These are phyloP conservation scores for Ramphastos sulfuratus DNA, from an alignment of 2,113 vertebrate genomes.

Conservation along the genomic window DNA sequence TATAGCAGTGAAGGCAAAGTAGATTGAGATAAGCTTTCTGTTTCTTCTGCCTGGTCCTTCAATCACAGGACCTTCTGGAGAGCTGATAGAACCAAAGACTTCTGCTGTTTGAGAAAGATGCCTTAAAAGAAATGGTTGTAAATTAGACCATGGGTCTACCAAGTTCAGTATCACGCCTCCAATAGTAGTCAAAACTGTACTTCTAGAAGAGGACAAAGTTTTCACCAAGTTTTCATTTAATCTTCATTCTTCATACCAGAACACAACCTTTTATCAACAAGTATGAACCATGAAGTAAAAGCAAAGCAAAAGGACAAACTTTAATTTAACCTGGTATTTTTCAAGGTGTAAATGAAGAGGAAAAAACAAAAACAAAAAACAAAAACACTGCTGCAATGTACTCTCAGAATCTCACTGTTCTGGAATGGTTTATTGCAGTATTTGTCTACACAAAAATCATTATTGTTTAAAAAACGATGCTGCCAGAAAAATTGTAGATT, in stretches of 20 bases:
- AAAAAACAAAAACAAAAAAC: too few species aligned
- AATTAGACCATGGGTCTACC: not conserved
- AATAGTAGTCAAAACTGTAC: not conserved
- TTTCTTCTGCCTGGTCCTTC: not conserved
- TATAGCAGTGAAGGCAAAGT: not conserved
- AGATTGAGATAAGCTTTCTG: not conserved
- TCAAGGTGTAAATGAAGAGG: not conserved
- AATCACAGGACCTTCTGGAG: too few species aligned
- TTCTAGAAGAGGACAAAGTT: not conserved
- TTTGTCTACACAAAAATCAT: not conserved
- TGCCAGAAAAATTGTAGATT: not conserved
- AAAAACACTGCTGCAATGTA: not conserved
- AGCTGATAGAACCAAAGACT: not conserved
- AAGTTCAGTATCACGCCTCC: not conserved
- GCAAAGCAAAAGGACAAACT: not conserved
- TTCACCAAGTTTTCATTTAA: not conserved
- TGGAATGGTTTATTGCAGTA: not conserved
- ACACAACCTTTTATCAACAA: not conserved
- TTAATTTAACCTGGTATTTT: not conserved
- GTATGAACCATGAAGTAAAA: not conserved
- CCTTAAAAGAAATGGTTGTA: not conserved
- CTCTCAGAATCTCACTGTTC: not conserved
- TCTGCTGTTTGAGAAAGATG: not conserved
- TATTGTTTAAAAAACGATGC: not conserved
- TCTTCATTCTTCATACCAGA: not conserved